Percentiles rank a stretch among this genome's conserved stretches.
Evolutionary conservation across 2,113 vertebrate species (phyloP).

Genomic region (Rallus limicola): DNA sequence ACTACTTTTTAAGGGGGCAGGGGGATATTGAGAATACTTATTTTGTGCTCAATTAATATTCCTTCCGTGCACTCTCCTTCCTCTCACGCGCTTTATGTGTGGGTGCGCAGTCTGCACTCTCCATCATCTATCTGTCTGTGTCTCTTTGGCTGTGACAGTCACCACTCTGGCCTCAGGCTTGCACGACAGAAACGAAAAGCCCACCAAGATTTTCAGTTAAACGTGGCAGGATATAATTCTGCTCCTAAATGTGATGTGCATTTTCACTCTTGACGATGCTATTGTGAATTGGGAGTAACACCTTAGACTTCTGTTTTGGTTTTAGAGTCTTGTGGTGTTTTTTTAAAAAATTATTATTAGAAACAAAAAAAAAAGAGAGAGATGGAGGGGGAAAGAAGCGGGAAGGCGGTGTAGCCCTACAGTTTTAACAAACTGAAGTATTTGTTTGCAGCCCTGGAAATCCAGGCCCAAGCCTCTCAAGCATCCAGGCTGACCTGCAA

Average conservation of each 20-base stretch:
- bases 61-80: slow-evolving; percentile 55
- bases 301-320: not conserved
- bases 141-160: slow-evolving; percentile 61
- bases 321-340: not conserved
- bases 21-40: slow-evolving; percentile 49
- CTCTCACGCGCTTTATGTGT: slow-evolving; percentile 60
- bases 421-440: not conserved
- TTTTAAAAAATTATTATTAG: not conserved
- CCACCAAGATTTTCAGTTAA: not conserved
- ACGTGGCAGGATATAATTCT: not conserved
- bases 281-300: not conserved
- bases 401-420: not conserved
- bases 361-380: rapidly evolving
- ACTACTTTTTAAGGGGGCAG: slow-evolving; percentile 33
- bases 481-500: not conserved
- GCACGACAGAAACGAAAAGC: not conserved
- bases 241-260: not conserved
- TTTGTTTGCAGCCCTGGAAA: not conserved
- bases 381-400: not conserved
- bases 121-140: slow-evolving; percentile 71
- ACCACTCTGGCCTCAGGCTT: slow-evolving; percentile 37
- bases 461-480: not conserved
- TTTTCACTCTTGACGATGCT: not conserved
- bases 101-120: slow-evolving; percentile 67
- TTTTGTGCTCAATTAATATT: slow-evolving; percentile 69